These are phyloP conservation scores for Chelidonichthys spinosus DNA, from an alignment of 2,797 vertebrate genomes.

Conservation along the genomic window DNA sequence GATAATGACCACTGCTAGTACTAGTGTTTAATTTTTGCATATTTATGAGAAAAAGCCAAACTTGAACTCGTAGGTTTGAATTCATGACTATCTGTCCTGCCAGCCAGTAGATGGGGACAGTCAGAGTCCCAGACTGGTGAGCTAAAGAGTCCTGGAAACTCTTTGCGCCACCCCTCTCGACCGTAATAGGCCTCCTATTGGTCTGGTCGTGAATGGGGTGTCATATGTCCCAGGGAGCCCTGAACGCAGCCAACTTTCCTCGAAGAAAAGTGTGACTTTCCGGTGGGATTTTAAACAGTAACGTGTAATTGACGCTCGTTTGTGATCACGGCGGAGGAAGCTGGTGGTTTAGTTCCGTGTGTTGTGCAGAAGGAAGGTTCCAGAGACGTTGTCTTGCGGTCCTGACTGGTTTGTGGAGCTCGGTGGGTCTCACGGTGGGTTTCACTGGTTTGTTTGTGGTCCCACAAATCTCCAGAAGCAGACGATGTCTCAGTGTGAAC, in stretches of 20 bases:
- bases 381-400: background rate
- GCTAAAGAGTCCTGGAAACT: constrained; percentile 12
- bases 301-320: accelerated
- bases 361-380: background rate
- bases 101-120: constrained; percentile 68
- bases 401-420: background rate
- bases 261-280: constrained; percentile 9
- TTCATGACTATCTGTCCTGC: constrained; percentile 17
- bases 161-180: constrained; percentile 35
- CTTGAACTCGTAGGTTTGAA: too few species aligned
- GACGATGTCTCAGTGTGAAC: constrained; percentile 52
- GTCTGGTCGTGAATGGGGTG: constrained; percentile 29
- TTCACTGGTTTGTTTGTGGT: background rate
- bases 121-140: constrained; percentile 4
- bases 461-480: constrained; percentile 2
- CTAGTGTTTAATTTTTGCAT: too few species aligned
- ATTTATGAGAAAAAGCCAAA: background rate
- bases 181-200: constrained; percentile 51
- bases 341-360: accelerated
- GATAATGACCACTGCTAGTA: too few species aligned
- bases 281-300: background rate
- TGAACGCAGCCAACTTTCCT: constrained; percentile 49
- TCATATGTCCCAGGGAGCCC: constrained; percentile 56
- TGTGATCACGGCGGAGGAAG: background rate
- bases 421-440: background rate